A percentile compares a stretch with the other conserved stretches of the same genome.
Evolutionary conservation across 2,888 invertebrate genomes (phyloP).

Genomic region (Drosophila cracens): DNA sequence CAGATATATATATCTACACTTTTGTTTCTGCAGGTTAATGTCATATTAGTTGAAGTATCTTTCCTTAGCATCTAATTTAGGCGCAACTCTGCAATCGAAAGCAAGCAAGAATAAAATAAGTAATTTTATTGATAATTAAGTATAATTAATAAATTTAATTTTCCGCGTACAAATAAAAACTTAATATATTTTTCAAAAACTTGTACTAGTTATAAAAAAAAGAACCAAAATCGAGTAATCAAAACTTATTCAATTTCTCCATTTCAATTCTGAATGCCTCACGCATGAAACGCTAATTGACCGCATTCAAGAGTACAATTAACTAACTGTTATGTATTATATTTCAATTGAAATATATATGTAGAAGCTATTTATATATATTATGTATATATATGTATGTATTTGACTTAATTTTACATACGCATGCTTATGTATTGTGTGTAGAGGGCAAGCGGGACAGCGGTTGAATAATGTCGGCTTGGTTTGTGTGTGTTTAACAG

Average conservation of each 20-base stretch:
- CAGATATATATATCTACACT: not conserved
- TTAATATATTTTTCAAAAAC: not conserved
- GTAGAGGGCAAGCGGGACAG: constrained; percentile 36
- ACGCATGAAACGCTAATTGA: constrained; percentile 19
- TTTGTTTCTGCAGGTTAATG: not conserved
- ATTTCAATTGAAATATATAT: constrained; percentile 18
- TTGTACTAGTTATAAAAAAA: not conserved
- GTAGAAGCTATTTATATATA: not conserved
- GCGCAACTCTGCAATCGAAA: not conserved
- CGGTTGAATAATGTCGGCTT: constrained; percentile 63
- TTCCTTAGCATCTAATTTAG: not conserved
- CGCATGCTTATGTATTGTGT: constrained; percentile 31
- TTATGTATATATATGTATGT: not conserved
- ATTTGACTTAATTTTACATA: constrained; percentile 12
- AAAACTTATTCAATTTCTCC: not conserved
- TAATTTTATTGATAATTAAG: not conserved
- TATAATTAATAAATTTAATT: not conserved
- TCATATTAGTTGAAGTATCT: not conserved
- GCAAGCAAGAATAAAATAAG: not conserved
- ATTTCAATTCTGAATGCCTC: not conserved
- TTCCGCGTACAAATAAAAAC: not conserved
- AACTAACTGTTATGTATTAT: not conserved
- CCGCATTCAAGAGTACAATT: constrained; percentile 8
- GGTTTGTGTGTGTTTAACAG: constrained; percentile 71
- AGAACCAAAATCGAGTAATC: not conserved